phyloP scores from a whole-genome alignment of 2,888 invertebrate genomes.

The Brachyptera putata region DNA sequence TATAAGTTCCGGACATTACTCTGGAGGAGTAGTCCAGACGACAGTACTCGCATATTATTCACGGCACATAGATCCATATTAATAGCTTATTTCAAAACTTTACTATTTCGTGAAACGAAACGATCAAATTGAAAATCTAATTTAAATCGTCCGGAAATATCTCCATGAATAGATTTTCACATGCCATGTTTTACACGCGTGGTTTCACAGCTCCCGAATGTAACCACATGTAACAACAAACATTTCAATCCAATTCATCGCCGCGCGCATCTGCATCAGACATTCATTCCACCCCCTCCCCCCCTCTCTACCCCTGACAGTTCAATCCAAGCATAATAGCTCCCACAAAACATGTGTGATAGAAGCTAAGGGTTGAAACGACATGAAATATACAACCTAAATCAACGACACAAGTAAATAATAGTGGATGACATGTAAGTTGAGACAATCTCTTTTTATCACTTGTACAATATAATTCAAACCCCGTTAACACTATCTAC shows the following conservation, averaged over 20 bases:
- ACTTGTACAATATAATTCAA: conserved; percentile 8
- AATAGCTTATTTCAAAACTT: no score
- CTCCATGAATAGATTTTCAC: conserved; percentile 1
- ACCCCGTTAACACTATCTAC: conserved; percentile 3
- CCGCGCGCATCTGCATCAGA: not conserved
- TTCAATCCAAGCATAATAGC: not conserved
- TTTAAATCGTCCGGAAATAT: not conserved
- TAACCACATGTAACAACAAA: conserved; percentile 21
- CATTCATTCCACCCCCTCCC: not conserved
- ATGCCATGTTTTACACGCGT: not conserved
- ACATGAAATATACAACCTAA: conserved; percentile 13
- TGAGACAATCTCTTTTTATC: conserved; percentile 10
- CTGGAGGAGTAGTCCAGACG: no score
- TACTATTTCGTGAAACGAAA: no score
- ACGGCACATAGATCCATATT: no score
- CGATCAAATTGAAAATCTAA: not conserved
- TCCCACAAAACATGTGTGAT: not conserved
- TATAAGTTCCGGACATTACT: no score
- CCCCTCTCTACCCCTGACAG: not conserved
- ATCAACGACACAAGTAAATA: conserved; percentile 11
- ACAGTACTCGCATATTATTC: no score
- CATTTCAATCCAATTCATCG: not conserved
- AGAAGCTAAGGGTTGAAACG: not conserved
- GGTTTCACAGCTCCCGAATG: no score
- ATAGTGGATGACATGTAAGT: conserved; percentile 17